Evolutionary conservation across 2,113 vertebrate species (phyloP).

Genomic region (Dipodomys ordii): DNA sequence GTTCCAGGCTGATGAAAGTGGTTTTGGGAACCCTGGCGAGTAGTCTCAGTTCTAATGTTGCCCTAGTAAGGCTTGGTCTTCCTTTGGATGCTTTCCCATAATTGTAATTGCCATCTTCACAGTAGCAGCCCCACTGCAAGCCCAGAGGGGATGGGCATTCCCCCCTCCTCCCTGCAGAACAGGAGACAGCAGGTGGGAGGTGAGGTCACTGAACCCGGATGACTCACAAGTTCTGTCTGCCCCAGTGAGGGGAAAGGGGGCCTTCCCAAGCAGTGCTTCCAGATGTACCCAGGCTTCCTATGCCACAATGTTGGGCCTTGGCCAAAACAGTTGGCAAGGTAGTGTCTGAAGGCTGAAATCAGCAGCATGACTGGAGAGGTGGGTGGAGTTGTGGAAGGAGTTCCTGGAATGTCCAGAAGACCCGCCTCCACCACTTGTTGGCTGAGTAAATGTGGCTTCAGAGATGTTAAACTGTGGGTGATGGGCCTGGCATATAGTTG

Average conservation of each 20-base stretch:
- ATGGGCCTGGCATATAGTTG: not conserved
- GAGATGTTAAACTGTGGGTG: conserved; percentile 53
- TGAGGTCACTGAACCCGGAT: conserved; percentile 40
- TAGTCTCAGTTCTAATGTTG: not conserved
- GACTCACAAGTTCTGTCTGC: conserved; percentile 19
- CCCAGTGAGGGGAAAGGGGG: not conserved
- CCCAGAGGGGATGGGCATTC: not conserved
- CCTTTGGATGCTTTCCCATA: not conserved
- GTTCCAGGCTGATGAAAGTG: not conserved
- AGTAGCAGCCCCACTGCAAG: not conserved
- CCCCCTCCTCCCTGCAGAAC: not conserved
- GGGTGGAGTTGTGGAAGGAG: conserved; percentile 58
- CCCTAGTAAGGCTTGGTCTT: not conserved
- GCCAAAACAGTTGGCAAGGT: conserved; percentile 63
- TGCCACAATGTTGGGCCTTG: conserved; percentile 45
- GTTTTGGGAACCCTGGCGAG: conserved; percentile 13
- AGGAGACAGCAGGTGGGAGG: conserved; percentile 19
- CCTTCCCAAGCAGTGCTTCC: conserved; percentile 63
- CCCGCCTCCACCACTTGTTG: conserved; percentile 46
- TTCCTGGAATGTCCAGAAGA: conserved; percentile 61
- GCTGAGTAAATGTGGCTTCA: conserved; percentile 61
- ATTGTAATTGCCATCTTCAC: conserved; percentile 38
- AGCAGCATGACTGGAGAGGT: conserved; percentile 48
- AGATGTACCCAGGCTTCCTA: conserved; percentile 34
- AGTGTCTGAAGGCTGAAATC: conserved; percentile 49